Evolutionary conservation across 2,113 vertebrate genomes (phyloP), one percentile per base, ranked within the genome.

Genomic region (Thomomys bottae): DNA sequence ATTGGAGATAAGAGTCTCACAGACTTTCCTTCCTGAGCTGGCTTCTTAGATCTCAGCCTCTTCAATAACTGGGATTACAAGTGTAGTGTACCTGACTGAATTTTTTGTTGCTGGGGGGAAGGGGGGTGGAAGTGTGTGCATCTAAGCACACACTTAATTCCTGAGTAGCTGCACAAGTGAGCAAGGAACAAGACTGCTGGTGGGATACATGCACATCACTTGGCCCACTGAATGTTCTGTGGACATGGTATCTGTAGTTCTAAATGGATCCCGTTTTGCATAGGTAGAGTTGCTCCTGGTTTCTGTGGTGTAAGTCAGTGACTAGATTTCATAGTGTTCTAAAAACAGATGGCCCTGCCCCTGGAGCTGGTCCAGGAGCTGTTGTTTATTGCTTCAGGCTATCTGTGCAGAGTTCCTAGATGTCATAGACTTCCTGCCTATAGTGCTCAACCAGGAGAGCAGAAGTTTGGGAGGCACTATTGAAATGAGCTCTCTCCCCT

Each of bases 311-410:
- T 12, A 3, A 32, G 54, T 59, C 71, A 45, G 8, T 3, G 61
- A 30, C 87, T 15, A 7, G 26, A 57, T 57, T 23, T 54, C 3
- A 0, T 23, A 26, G 40, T 24, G 28, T 45, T 59, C 2, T 1
- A 8, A 8, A 24, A 32, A 54, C 38, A 6, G 18, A 34, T 6
- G 1, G 30, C 67, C 26, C 9, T 54, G 49, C 49, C 49, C 1
- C 49, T 54, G 49, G 24, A 79, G 23, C 84, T 28, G 6, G 20
- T 14, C 23, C 7, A 11, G 72, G 40, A 30, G 23, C 24, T 14
- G 0, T 40, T 24, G 57, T n/a, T 36, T 2, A 0, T 3, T 5
- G 57, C 24, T 10, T 66, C 5, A 0, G 23, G 73, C 68, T 89
- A 32, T 12, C 76, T 10, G 0, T 5, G 17, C 76, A 2, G 71